Conservation (phyloP, 2,888 invertebrate species). For the Hypselothyrea guttata region DNA sequence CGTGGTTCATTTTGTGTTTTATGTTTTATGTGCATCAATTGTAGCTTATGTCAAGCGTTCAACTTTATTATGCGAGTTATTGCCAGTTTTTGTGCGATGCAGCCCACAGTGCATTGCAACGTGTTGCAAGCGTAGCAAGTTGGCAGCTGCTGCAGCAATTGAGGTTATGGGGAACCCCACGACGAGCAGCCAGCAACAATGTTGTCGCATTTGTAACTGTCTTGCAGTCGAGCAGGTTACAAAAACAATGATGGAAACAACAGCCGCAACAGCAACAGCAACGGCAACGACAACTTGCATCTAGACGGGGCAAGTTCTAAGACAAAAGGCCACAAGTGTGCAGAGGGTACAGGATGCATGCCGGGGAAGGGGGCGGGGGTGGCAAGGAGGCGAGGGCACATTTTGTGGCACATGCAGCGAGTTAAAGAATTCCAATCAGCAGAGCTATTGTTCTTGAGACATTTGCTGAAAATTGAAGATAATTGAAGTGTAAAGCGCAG, state of each 20-base stretch:
- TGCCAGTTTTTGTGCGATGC: too few species aligned
- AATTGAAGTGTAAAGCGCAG: conserved; percentile 77
- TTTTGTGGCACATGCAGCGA: conserved; percentile 65
- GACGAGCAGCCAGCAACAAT: conserved; percentile 56
- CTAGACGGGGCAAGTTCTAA: conserved; percentile 19
- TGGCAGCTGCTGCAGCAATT: conserved; percentile 55
- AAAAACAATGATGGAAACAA: conserved; percentile 49
- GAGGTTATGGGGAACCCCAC: conserved; percentile 32
- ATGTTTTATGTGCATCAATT: too few species aligned
- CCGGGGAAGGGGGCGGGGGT: not conserved
- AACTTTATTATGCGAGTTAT: too few species aligned
- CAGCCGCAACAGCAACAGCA: conserved; percentile 3
- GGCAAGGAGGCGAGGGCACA: conserved; percentile 1
- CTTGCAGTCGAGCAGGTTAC: conserved; percentile 56
- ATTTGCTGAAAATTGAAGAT: conserved; percentile 77
- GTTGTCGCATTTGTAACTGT: conserved; percentile 75
- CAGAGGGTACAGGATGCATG: conserved; percentile 11
- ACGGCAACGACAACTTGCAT: conserved; percentile 8
- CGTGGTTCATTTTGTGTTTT: too few species aligned
- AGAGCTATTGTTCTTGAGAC: conserved; percentile 77
- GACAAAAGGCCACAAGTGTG: conserved; percentile 48
- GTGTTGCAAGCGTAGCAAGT: conserved; percentile 32
- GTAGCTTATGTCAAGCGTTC: too few species aligned
- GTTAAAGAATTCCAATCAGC: conserved; percentile 78
- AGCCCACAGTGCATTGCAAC: too few species aligned